Conservation (phyloP, 2,113 vertebrate genomes). For the Poeciliopsis prolifica region DNA sequence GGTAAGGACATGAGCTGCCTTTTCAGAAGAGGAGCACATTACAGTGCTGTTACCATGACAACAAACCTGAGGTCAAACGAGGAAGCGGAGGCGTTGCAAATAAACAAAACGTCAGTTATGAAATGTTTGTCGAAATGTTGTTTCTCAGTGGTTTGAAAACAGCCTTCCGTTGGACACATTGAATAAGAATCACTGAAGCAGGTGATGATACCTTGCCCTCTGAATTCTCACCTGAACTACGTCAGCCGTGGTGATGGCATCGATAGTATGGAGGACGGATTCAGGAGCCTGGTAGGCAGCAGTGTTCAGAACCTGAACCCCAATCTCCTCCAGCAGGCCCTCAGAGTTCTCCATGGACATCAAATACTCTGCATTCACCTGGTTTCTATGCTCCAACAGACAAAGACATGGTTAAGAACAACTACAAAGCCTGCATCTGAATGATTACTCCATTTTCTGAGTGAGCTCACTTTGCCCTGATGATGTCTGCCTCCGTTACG, state of each 20-base stretch:
- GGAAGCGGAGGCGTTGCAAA: constrained; percentile 5
- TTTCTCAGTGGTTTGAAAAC: background rate
- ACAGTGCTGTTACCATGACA: constrained; percentile 15
- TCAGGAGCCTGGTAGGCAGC: constrained; percentile 80
- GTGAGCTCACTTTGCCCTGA: constrained; percentile 87
- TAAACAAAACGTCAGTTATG: background rate
- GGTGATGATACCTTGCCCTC: background rate
- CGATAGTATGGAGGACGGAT: constrained; percentile 79
- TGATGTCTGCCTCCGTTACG: constrained; percentile 81
- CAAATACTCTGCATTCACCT: constrained; percentile 87
- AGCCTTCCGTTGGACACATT: background rate
- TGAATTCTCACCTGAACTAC: constrained; percentile 84
- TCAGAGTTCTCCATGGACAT: constrained; percentile 87
- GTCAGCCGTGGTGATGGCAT: constrained; percentile 81
- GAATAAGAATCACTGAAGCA: background rate
- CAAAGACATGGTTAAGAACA: background rate
- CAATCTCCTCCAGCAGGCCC: constrained; percentile 86
- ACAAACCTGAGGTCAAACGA: background rate
- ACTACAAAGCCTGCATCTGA: background rate
- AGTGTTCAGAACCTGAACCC: constrained; percentile 82
- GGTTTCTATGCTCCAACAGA: constrained; percentile 75
- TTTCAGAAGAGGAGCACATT: constrained; percentile 8
- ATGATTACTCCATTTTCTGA: background rate
- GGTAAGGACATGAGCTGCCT: background rate
- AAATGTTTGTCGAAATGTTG: background rate